A percentile compares a stretch with the other conserved stretches of the same genome.
Evolutionary conservation across 2,888 invertebrate species (phyloP).

Genomic region (Pammene aurita): DNA sequence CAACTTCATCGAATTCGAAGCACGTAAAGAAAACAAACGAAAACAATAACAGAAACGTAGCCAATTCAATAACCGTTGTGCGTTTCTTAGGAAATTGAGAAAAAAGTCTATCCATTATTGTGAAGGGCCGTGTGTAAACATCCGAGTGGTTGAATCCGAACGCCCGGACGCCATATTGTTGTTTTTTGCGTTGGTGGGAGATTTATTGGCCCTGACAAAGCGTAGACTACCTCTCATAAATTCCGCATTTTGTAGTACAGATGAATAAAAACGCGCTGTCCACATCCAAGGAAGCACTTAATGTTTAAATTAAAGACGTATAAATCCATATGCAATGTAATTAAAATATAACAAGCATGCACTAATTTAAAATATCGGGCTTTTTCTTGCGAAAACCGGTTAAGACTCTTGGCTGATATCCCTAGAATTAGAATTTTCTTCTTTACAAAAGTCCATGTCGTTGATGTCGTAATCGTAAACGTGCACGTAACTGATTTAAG

Average conservation of each 20-base stretch:
- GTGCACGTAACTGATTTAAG: no score
- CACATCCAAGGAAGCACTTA: no score
- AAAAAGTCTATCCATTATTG: constrained; percentile 56
- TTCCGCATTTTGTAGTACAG: not conserved
- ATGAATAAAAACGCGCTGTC: not conserved
- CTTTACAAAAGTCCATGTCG: no score
- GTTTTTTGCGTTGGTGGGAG: constrained; percentile 67
- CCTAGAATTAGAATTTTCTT: no score
- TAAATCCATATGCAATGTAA: no score
- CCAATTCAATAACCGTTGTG: constrained; percentile 53
- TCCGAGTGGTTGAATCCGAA: constrained; percentile 64
- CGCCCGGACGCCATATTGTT: constrained; percentile 61
- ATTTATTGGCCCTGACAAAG: constrained; percentile 81
- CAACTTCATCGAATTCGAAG: constrained; percentile 49
- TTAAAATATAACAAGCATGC: no score
- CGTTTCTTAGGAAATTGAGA: constrained; percentile 59
- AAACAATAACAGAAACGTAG: constrained; percentile 48
- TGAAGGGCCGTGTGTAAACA: constrained; percentile 76
- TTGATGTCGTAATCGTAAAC: no score
- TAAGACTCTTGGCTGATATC: no score
- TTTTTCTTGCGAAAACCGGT: no score
- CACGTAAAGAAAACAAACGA: constrained; percentile 47
- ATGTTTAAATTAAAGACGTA: no score
- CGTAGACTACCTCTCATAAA: not conserved
- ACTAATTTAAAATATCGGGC: no score